Base-by-base conservation (phyloP, 2,797 vertebrate genomes). In the Enteromius paludinosus region DNA sequence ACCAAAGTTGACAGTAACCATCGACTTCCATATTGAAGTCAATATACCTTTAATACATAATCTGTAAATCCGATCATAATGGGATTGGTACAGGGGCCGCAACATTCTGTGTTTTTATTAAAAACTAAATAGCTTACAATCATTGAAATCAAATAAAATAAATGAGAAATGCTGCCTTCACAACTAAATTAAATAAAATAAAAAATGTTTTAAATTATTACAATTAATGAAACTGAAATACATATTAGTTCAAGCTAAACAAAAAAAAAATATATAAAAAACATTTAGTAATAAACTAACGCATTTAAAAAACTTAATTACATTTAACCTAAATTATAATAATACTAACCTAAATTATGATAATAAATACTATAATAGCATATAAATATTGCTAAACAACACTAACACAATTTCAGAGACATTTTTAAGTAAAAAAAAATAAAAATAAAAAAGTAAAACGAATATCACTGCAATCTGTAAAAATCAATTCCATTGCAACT, bases 401-500 rank as follows among this genome's bases (percentile, higher is more conserved):
- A 65, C 25, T 35, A 4, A 7, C 33, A 78, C 11, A 33, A 20
- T 35, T 25, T n/a, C 38, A 64, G 3, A 54, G 28, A 81, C 85
- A 86, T 88, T 86, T 80, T 85, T 65, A 66, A 70, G 72, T 71
- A 85, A 45, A 45, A 45, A 14, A 45, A 45, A 11, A 10, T n/a
- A 88, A 89, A 90, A 90, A 88, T 85, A 75, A 77, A n/a, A 30
- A 30, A 87, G 87, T 47, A 86, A 86, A 84, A 89, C 90, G 86
- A 89, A 90, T 78, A 88, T 90, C 90, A 87, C 87, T 89, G 74
- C 87, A 84, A 89, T 87, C 68, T 75, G 88, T 86, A 87, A 89
- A 93, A 92, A 92, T 92, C 90, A 79, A 88, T 85, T 88, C 85
- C 89, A 73, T 56, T 88, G 90, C 91, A 92, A 87, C 87, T 85